Percentiles rank a stretch among this genome's conserved stretches.
Conservation (phyloP, 2,888 invertebrate species). For the Dicycla oo region DNA sequence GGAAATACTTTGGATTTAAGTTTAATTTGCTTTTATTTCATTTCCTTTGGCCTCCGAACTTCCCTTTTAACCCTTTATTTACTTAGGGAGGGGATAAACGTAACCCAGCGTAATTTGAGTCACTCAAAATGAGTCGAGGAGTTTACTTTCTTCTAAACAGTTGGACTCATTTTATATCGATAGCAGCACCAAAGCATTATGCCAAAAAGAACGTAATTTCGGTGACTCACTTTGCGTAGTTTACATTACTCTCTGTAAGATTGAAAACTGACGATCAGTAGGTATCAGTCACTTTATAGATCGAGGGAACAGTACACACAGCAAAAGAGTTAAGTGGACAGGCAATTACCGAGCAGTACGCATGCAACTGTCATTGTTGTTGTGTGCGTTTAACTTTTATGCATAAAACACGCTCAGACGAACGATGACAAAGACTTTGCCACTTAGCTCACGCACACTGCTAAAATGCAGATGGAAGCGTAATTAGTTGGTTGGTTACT, state of each 20-base stretch:
- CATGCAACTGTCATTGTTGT: conserved; percentile 41
- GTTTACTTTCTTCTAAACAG: not conserved
- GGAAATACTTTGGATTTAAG: not conserved
- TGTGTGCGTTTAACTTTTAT: conserved; percentile 50
- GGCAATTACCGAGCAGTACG: conserved; percentile 39
- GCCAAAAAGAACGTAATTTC: not conserved
- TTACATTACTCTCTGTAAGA: not conserved
- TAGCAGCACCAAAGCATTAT: not conserved
- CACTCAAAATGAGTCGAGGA: not conserved
- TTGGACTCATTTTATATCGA: not conserved
- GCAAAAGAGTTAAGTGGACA: conserved; percentile 42
- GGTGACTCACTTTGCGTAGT: not conserved
- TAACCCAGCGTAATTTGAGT: not conserved
- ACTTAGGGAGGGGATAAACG: not conserved
- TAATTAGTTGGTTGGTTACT: conserved; percentile 44
- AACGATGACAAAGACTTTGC: conserved; percentile 43
- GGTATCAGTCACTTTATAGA: not conserved
- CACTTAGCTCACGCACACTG: conserved; percentile 51
- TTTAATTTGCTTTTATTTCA: not conserved
- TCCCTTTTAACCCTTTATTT: not conserved
- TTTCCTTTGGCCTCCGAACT: too few relatives aligned
- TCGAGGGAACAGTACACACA: conserved; percentile 13
- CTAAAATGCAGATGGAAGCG: conserved; percentile 27
- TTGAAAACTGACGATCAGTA: not conserved
- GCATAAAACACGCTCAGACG: conserved; percentile 41